phyloP scores from a whole-genome alignment of 1,140 invertebrate species.

The Hylaeus anthracinus region DNA sequence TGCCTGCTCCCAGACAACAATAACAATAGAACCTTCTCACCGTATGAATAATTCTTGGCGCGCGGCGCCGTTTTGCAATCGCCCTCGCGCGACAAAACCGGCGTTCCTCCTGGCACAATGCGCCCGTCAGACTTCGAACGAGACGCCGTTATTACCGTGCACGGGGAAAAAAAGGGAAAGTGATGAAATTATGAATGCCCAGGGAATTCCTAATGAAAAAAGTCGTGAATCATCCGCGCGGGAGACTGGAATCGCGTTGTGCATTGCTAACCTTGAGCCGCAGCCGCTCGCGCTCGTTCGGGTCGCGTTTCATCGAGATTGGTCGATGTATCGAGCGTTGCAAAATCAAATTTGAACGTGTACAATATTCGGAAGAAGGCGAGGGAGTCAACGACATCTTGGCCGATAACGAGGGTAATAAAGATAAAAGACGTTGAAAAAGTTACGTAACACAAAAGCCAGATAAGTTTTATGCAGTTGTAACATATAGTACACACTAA shows the following conservation, averaged over 20 bases:
- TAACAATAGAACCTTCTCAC: slow-evolving; percentile 37
- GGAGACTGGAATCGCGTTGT: background rate
- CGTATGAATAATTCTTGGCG: slow-evolving; percentile 42
- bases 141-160: slow-evolving; percentile 35
- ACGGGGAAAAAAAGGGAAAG: slow-evolving; percentile 31
- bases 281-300: no score
- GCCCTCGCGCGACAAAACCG: slow-evolving; percentile 22
- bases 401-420: no score
- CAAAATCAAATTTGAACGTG: no score
- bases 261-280: no score
- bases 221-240: slow-evolving; percentile 3
- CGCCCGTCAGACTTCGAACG: slow-evolving; percentile 8
- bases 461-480: no score
- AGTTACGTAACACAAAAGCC: no score
- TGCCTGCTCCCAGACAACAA: slow-evolving; percentile 32
- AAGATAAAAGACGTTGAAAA: no score
- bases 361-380: no score
- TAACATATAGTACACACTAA: no score
- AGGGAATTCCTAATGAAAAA: background rate
- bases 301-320: background rate
- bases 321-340: no score
- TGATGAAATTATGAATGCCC: slow-evolving; percentile 26
- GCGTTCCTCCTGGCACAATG: slow-evolving; percentile 41
- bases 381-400: no score
- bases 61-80: slow-evolving; percentile 53